Base-by-base conservation (phyloP, 2,797 vertebrate species). In the Crax fasciolata region DNA sequence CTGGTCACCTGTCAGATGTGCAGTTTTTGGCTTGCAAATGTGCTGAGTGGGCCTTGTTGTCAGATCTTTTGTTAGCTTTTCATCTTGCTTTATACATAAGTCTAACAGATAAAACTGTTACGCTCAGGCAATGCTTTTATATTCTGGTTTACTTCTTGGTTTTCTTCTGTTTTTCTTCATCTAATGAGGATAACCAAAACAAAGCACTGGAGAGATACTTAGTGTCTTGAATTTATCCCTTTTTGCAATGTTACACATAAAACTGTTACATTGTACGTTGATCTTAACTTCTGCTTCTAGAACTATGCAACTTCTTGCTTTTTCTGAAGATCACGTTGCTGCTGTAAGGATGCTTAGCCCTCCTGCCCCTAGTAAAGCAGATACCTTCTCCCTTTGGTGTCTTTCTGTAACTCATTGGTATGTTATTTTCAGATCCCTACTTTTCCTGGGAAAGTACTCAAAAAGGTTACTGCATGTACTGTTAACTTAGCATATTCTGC, bases 11-110 rank as follows among this genome's bases (percentile, higher is more conserved):
- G 77, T 93, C 87, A 94, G 67, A 79, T 91, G 72, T 87, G 78
- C 93, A 87, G 35, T 87, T 65, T 88, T 94, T 90, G 80, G 71
- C 95, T 96, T 95, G 88, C 87, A 77, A 3, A 87, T 95, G 83
- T 91, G 78, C 93, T 92, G 85, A 96, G 90, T 77, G 78, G 57
- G 63, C 89, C 80, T 93, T 74, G 28, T 68, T 87, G 80, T 90
- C 49, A 44, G 1, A 79, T 76, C 62, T 91, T 71, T 23, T 35
- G 24, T 94, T 93, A 92, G 76, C 48, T 92, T 46, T 70, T 93
- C 84, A 74, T 85, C 58, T 91, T 89, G 70, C 88, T 94, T 91
- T 79, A 48, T 52, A 65, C 35, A 2, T 6, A 25, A 72, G 6
- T 76, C 62, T 94, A 78, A 89, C 63, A 61, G 80, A 55, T 91